Evolutionary conservation across 1,140 invertebrate species (phyloP), one percentile per base, ranked within the genome.

Genomic region (Argopecten irradians): DNA sequence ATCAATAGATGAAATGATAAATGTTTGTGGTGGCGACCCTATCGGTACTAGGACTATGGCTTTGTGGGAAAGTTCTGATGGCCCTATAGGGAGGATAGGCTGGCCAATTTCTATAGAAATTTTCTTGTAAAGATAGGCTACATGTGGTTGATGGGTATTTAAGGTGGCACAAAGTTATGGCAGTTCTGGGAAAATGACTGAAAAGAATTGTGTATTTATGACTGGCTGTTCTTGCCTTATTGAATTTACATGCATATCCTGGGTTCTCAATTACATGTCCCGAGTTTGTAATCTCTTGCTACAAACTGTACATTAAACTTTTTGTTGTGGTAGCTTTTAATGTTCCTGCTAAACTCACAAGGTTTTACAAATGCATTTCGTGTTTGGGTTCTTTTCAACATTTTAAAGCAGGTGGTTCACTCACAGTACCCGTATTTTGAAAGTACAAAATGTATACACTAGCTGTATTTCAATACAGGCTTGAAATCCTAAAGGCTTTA

Each of bases 121-220:
- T 16, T 71, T 71, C n/a, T 71, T 71, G 22, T 71, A 71, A n/a
- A 71, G 55, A 71, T 71, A 5, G 55, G 55, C n/a, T 28, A 71
- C 55, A 71, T 71, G 55, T 28, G n/a, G 22, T 71, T 71, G 22
- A 71, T 71, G 55, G 55, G 28, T 71, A 7, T 28, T 71, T 71
- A 28, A 71, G 22, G 22, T 71, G n/a, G 55, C 22, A 71, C 1
- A 71, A 71, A 71, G 55, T 71, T 71, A 71, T 28, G 14, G 7
- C 8, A 16, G 55, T 28, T 71, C 55, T 28, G 55, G 22, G 55
- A 71, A n/a, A 71, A 71, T 71, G 55, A 71, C 28, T 71, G 55
- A 28, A n/a, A 71, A 71, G 55, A 71, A 71, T 71, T n/a, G 55
- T 28, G 55, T 71, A 71, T 71, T 71, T 71, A 71, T 71, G 55